A percentile compares a stretch with the other conserved stretches of the same genome.
Conservation (phyloP, 2,797 vertebrate species). For the Silurus lanzhouensis region DNA sequence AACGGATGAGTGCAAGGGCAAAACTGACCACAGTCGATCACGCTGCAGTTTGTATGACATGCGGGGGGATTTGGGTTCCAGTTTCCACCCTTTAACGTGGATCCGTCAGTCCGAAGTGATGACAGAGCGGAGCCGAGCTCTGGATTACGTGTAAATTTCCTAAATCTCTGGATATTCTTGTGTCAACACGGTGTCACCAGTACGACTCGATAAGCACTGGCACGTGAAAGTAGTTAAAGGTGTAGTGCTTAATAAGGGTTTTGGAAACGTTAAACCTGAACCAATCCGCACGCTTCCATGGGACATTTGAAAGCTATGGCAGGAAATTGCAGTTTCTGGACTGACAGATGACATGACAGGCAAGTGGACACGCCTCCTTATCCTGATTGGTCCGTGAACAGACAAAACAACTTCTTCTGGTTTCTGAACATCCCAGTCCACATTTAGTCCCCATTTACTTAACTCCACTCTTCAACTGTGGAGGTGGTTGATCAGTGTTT, state of each 20-base stretch:
- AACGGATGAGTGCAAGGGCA: background rate
- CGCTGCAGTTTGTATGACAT: constrained; percentile 25
- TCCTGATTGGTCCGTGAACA: too few species aligned
- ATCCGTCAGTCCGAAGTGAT: constrained; percentile 22
- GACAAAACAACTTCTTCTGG: too few species aligned
- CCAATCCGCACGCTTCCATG: background rate
- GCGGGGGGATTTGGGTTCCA: background rate
- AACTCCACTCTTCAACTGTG: too few species aligned
- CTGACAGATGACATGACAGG: background rate
- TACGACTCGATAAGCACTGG: background rate
- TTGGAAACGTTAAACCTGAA: background rate
- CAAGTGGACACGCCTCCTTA: background rate
- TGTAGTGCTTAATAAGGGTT: background rate
- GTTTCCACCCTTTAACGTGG: constrained; percentile 31
- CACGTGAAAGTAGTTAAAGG: background rate
- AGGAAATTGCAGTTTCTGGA: background rate
- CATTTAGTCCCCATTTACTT: too few species aligned
- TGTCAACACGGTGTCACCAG: constrained; percentile 15
- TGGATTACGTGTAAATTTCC: constrained; percentile 26
- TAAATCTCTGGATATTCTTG: constrained; percentile 13
- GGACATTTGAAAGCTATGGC: background rate
- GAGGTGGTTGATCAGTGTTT: too few species aligned
- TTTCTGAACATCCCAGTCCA: too few species aligned
- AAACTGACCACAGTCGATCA: constrained; percentile 32
- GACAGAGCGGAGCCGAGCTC: constrained; percentile 5